Evolutionary conservation across 2,888 invertebrate genomes (phyloP), one percentile per base, ranked within the genome.

Genomic region (Laothoe populi): DNA sequence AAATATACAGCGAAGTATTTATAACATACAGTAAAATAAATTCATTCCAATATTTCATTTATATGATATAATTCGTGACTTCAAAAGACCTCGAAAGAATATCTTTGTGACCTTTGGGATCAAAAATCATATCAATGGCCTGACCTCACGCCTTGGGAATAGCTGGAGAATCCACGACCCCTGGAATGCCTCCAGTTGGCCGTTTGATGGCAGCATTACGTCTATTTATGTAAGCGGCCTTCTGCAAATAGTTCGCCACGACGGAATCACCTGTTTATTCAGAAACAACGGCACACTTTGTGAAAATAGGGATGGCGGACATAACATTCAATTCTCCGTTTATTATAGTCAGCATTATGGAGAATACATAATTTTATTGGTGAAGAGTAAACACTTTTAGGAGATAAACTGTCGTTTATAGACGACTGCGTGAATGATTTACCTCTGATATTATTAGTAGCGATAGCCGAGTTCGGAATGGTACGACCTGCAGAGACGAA

Each of bases 131-230:
- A 42, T 42, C 16, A 42, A 42, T 42, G 26, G 16, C 49, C 49
- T 26, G 31, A 49, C 49, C 49, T 49, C 10, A 26, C 4, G 42
- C 7, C 2, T 44, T 21, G 49, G 49, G 24, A 16, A 5, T 26
- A n/a, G 16, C 26, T 26, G 16, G 26, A 49, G 49, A 26, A 31
- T 49, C 31, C 2, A 31, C 16, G 49, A 31, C 49, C 49, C 49
- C 49, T 49, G 49, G 49, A 49, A 49, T 49, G 16, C 31, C 49
- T 49, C 49, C 49, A 49, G 49, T 49, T 49, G 49, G 49, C 49
- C 31, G 49, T 49, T 16, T 49, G 49, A 16, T 49, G 16, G 21
- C 45, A 21, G 2, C 45, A 13, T 19, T 46, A 46, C 23, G 2
- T 49, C 49, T 49, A 49, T 49, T 49, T 31, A n/a, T 10, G 49